phyloP scores from a whole-genome alignment of 2,888 invertebrate species.

The Ochropleura plecta region DNA sequence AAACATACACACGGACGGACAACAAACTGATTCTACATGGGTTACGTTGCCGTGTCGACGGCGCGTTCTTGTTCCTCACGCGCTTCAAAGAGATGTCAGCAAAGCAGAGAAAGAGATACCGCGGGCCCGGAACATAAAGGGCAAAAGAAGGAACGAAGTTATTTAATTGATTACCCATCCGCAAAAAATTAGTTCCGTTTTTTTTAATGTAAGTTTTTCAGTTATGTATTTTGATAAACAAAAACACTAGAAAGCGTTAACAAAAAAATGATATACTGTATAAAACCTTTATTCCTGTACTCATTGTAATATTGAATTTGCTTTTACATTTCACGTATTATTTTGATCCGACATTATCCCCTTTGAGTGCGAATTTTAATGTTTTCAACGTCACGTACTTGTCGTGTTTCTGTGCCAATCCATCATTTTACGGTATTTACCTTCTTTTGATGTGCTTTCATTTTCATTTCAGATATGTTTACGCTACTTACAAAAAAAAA shows the following conservation, averaged over 20 bases:
- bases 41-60: too few species aligned
- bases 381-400: constrained; percentile 59
- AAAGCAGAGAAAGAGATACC: too few species aligned
- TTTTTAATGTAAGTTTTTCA: too few species aligned
- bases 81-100: too few species aligned
- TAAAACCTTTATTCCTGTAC: constrained; percentile 24
- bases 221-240: not conserved
- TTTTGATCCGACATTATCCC: constrained; percentile 55
- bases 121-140: too few species aligned
- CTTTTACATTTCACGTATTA: constrained; percentile 37
- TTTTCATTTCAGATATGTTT: constrained; percentile 42
- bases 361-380: constrained; percentile 52
- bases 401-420: constrained; percentile 34
- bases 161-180: too few species aligned
- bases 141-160: too few species aligned
- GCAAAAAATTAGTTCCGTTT: too few species aligned
- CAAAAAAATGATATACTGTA: constrained; percentile 28
- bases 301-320: constrained; percentile 40
- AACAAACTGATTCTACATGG: too few species aligned
- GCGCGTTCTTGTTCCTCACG: too few species aligned
- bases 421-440: constrained; percentile 55
- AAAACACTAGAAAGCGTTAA: constrained; percentile 13
- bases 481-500: constrained; percentile 6
- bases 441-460: constrained; percentile 42
- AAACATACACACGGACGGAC: too few species aligned